phyloP scores from a whole-genome alignment of 2,888 invertebrate species.

The Encarsia formosa region DNA sequence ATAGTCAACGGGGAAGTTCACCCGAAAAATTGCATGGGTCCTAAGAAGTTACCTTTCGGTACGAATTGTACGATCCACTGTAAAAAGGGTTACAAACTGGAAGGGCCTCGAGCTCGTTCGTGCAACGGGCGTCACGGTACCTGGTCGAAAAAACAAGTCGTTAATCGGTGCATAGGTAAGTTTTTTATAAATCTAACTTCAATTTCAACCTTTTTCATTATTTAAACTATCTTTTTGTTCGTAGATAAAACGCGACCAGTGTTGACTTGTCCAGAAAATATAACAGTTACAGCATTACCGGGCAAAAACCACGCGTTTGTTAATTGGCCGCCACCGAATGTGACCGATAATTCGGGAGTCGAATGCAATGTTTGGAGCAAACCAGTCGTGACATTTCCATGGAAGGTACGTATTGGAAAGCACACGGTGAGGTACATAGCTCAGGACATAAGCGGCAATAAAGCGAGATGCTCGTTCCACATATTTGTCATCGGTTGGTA shows the following conservation, averaged over 20 bases:
- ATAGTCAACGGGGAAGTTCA: slow-evolving; percentile 56
- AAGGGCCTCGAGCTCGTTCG: slow-evolving; percentile 55
- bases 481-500: slow-evolving; percentile 55
- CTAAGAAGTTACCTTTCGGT: slow-evolving; percentile 57
- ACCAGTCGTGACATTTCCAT: slow-evolving; percentile 57
- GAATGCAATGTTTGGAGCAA: slow-evolving; percentile 57
- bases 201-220: too few species aligned
- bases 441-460: slow-evolving; percentile 60
- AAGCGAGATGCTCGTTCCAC: slow-evolving; percentile 59
- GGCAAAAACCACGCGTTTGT: slow-evolving; percentile 56
- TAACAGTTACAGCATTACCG: slow-evolving; percentile 50
- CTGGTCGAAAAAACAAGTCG: slow-evolving; percentile 54
- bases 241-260: slow-evolving; percentile 59
- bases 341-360: slow-evolving; percentile 58
- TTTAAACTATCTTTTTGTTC: too few species aligned
- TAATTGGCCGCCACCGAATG: slow-evolving; percentile 52
- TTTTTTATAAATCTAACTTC: too few species aligned
- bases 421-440: slow-evolving; percentile 61
- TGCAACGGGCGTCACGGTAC: slow-evolving; percentile 58
- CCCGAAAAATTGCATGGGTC: slow-evolving; percentile 55
- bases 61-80: slow-evolving; percentile 60
- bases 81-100: slow-evolving; percentile 57
- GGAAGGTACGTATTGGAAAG: slow-evolving; percentile 58
- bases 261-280: slow-evolving; percentile 57
- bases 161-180: slow-evolving; percentile 54